Base-by-base conservation (phyloP, 30 jellyfish, hydroid and myxozoan species). In the Rhopilema esculentum region DNA sequence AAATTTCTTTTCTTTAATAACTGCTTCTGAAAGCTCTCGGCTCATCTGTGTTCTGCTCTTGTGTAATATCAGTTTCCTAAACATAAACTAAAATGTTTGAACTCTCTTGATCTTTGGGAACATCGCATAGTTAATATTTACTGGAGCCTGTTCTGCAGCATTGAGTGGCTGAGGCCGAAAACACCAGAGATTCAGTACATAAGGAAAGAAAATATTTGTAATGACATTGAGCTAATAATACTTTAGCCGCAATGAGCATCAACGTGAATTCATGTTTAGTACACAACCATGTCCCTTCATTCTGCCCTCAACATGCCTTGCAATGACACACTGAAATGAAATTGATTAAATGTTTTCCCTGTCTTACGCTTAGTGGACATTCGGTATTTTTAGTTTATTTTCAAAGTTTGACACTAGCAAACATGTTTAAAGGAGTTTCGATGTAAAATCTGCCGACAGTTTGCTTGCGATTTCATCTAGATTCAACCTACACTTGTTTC, bases 341-440 rank as follows among this genome's bases (percentile, higher is more conserved):
- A 73, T 78, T 66, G 76, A 66, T 78, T 78, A 51, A 62, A 78
- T 78, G 66, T 75, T 30, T 76, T 1, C 22, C 77, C 57, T 78
- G 88, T 28, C 65, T 61, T 52, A 74, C 40, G 83, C 27, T 29
- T 72, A 67, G 80, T 84, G 87, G 92, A 70, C 86, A 84, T 72
- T 71, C 61, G 49, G 85, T 78, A 72, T 75, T 85, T 62, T 61
- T 28, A 74, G 94, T 85, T 74, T 75, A 85, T 72, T 73, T 67
- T 72, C 33, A 73, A 62, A 85, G 94, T 85, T 85, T 85, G 94
- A 85, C 94, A 85, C 94, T 73, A 66, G 94, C 84, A 85, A 85
- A 85, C 85, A 85, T 64, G 80, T 66, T 85, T 79, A 66, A 53
- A 85, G 88, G 84, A 49, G 67, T 85, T 83, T 85, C 74, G 80